These are phyloP conservation scores for Stichodactyla mertensii DNA, from an alignment of 64 coral and sea anemone species.

Conservation along the genomic window DNA sequence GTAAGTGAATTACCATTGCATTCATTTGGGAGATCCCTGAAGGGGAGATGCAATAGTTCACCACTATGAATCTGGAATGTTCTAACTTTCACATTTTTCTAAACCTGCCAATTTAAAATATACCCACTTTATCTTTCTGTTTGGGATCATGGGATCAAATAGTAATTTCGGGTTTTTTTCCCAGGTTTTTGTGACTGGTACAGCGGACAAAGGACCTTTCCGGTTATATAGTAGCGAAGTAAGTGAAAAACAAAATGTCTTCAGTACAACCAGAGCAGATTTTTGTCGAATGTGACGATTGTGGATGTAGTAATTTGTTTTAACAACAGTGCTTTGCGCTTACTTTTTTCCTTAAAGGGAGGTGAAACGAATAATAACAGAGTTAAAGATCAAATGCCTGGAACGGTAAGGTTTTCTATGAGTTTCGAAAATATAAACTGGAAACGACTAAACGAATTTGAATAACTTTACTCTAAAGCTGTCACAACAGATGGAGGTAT, in stretches of 20 bases:
- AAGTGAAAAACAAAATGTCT: neutral
- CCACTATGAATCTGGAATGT: too few relatives aligned
- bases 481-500: neutral
- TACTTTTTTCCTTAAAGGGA: neutral
- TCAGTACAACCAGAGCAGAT: neutral
- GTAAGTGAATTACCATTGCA: neutral
- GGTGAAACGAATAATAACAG: neutral
- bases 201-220: constrained; percentile 37
- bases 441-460: neutral
- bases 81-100: too few relatives aligned
- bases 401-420: neutral
- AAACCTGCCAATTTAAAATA: neutral
- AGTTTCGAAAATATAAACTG: neutral
- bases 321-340: too few relatives aligned
- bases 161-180: neutral
- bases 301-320: neutral
- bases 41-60: too few relatives aligned
- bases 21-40: neutral
- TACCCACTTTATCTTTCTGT: neutral
- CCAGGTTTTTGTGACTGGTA: neutral
- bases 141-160: neutral
- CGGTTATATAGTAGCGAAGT: constrained; percentile 2
- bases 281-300: neutral
- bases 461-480: neutral
- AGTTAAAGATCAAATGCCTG: neutral